Percentiles rank a stretch among this genome's conserved stretches.
Conservation (phyloP, 2,113 vertebrate genomes). For the Xenopus borealis region DNA sequence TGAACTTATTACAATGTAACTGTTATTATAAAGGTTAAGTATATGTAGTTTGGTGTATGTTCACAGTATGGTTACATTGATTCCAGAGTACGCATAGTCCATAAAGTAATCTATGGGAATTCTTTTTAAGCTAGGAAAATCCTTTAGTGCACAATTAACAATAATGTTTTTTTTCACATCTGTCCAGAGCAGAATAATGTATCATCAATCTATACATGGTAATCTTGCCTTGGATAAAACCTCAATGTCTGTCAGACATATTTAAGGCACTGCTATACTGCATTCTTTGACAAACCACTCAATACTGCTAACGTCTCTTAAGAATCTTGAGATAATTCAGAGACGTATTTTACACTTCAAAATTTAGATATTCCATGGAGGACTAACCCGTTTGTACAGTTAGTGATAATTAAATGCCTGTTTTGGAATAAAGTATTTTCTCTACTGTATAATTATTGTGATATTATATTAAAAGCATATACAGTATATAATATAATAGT, state of each 20-base stretch:
- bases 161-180: conserved; percentile 30
- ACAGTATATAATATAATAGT: too few relatives aligned
- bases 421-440: too few relatives aligned
- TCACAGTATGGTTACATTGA: conserved; percentile 24
- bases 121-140: conserved; percentile 35
- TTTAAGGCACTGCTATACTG: neutral
- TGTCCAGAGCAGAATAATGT: neutral
- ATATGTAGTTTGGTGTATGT: conserved; percentile 7
- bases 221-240: conserved; percentile 30
- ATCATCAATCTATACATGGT: conserved; percentile 34
- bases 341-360: too few relatives aligned
- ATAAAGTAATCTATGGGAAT: conserved; percentile 26
- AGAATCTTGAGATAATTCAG: neutral
- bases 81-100: conserved; percentile 21
- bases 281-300: conserved; percentile 26
- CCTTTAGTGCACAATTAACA: conserved; percentile 33
- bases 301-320: conserved; percentile 20
- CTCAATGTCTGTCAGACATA: conserved; percentile 23
- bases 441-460: too few relatives aligned
- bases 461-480: too few relatives aligned
- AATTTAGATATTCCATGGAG: too few relatives aligned
- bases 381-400: too few relatives aligned
- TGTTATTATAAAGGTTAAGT: neutral
- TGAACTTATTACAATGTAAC: too few relatives aligned
- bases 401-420: too few relatives aligned